phyloP scores from a whole-genome alignment of 2,888 invertebrate genomes.

The Entomobrya proxima region DNA sequence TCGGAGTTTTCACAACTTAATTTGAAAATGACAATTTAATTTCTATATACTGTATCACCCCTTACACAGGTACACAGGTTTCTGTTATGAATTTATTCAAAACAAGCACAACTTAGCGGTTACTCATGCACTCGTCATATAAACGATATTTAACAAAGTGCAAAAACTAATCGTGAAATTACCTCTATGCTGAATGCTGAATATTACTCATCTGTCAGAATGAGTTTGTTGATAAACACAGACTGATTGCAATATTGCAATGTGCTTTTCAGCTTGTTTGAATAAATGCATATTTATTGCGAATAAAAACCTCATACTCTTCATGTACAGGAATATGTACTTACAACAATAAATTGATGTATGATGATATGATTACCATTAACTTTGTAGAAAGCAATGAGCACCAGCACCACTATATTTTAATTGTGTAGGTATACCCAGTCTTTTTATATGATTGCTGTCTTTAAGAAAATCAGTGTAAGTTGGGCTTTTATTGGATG shows the following conservation, averaged over 20 bases:
- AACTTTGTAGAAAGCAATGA: too few relatives aligned
- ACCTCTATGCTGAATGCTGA: too few relatives aligned
- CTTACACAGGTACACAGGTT: too few relatives aligned
- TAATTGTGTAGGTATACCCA: not conserved
- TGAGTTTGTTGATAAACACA: slow-evolving; percentile 41
- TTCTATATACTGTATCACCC: too few relatives aligned
- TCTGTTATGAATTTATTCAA: too few relatives aligned
- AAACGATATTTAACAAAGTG: too few relatives aligned
- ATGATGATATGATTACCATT: not conserved
- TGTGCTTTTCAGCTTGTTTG: not conserved
- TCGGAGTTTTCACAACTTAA: too few relatives aligned
- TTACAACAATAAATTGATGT: not conserved
- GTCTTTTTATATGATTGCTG: not conserved
- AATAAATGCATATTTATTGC: not conserved
- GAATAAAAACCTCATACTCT: not conserved
- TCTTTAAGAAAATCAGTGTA: slow-evolving; percentile 8
- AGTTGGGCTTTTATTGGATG: not conserved
- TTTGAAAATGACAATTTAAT: too few relatives aligned
- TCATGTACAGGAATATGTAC: not conserved
- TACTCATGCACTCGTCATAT: too few relatives aligned
- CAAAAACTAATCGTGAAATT: too few relatives aligned
- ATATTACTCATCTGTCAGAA: slow-evolving; percentile 9
- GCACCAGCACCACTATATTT: too few relatives aligned
- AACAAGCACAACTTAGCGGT: too few relatives aligned
- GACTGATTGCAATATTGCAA: slow-evolving; percentile 31